A percentile compares a stretch with the other conserved stretches of the same genome.
Evolutionary conservation across 2,797 vertebrate genomes (phyloP).

Genomic region (Chiroxiphia lanceolata): DNA sequence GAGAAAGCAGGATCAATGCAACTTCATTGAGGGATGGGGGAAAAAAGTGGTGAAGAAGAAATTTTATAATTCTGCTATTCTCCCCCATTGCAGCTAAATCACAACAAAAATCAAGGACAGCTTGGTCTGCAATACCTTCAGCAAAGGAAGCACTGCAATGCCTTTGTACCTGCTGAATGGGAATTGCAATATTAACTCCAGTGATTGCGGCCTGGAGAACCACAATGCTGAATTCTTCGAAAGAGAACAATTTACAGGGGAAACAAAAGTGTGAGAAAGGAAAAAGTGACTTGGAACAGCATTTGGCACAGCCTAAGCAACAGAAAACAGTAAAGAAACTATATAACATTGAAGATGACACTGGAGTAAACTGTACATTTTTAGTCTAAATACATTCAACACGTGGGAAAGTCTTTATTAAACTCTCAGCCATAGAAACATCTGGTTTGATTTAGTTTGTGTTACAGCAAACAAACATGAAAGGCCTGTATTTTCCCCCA

Average conservation of each 20-base stretch:
- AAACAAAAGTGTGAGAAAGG: not conserved
- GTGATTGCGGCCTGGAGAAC: not conserved
- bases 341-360: not conserved
- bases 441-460: slow-evolving; percentile 42
- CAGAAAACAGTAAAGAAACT: slow-evolving; percentile 7
- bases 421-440: slow-evolving; percentile 36
- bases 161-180: not conserved
- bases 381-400: slow-evolving; percentile 34
- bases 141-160: not conserved
- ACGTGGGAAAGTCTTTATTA: slow-evolving; percentile 31
- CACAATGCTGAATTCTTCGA: not conserved
- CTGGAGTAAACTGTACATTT: slow-evolving; percentile 1
- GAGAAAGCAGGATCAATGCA: not conserved
- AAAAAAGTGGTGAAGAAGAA: not conserved
- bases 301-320: not conserved
- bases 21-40: not conserved
- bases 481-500: not conserved
- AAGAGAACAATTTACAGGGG: not conserved
- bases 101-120: not conserved
- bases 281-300: not conserved
- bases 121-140: not conserved
- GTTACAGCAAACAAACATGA: slow-evolving; percentile 12
- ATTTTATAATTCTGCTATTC: not conserved
- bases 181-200: not conserved
- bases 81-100: not conserved